Evolutionary conservation across 1,140 invertebrate genomes (phyloP), one percentile per base, ranked within the genome.

Genomic region (Anoplophora glabripennis): DNA sequence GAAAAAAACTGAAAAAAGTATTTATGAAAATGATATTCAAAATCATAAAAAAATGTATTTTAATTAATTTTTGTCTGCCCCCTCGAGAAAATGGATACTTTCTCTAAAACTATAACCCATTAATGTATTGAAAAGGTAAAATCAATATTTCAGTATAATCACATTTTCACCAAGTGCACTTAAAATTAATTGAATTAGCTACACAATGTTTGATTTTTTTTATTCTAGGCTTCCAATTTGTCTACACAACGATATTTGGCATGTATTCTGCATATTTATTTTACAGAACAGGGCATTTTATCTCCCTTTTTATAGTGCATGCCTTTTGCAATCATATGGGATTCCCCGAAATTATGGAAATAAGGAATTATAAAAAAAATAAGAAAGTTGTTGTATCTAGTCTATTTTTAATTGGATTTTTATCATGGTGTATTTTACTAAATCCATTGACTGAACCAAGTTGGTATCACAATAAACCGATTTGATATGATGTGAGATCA

Each of bases 311-410:
- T 62, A 72, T 93, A 9, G 93, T 87, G 5, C 95, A 97, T 75
- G 88, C 92, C 2, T 96, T 97, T 75, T 98, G 94, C 75, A 97
- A 98, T 78, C 89, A 93, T 73, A 96, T 98, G 91, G 95, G 94
- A 18, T 89, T 97, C 68, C 94, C 94, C 0, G 91, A 96, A 73
- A 81, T 97, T 61, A 79, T 80, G 3, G 92, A 94, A 73, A 79
- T 96, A 3, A 72, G 83, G 40, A 81, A 83, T 15, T 88, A 89
- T 68, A 81, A 85, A 52, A 77, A 84, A 21, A 79, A 82, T 5
- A 83, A 90, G 64, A 81, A 83, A 53, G 75, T 84, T 9, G 75
- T 88, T 7, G 79, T 89, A 1, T 75, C 86, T 21, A 71, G 72
- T 34, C 75, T 87, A 5, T 94, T 93, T 77, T 69, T 94, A 11